phyloP scores from a whole-genome alignment of 2,888 invertebrate genomes.

The Tetramorium bicarinatum region DNA sequence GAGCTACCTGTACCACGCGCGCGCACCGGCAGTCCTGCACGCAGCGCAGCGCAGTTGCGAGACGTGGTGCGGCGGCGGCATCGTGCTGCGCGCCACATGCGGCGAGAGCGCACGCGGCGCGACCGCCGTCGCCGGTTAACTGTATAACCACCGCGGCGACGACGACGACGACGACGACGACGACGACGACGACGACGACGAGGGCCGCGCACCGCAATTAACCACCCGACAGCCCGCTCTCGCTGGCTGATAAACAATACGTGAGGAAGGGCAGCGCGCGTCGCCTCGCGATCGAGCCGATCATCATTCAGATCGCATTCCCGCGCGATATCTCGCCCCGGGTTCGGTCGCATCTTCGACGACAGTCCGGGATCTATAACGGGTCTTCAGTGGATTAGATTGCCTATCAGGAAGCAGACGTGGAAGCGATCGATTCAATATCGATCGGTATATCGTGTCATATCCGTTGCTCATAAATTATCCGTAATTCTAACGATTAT shows the following conservation, averaged over 20 bases:
- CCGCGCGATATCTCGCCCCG: slow-evolving; percentile 50
- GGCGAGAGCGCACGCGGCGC: slow-evolving; percentile 63
- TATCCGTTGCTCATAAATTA: slow-evolving; percentile 50
- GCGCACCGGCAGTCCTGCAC: slow-evolving; percentile 65
- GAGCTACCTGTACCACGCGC: slow-evolving; percentile 81
- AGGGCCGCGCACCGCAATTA: slow-evolving; percentile 80
- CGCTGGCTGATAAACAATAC: slow-evolving; percentile 79
- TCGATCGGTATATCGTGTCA: slow-evolving; percentile 46
- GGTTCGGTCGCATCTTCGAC: slow-evolving; percentile 32
- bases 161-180: slow-evolving; percentile 13
- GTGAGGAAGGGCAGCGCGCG: slow-evolving; percentile 71
- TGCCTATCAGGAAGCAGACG: slow-evolving; percentile 34
- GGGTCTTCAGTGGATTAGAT: slow-evolving; percentile 39
- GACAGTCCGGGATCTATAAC: slow-evolving; percentile 21
- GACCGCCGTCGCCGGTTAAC: slow-evolving; percentile 77
- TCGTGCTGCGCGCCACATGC: slow-evolving; percentile 66
- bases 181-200: slow-evolving; percentile 9
- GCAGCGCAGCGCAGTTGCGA: slow-evolving; percentile 60
- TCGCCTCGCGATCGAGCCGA: slow-evolving; percentile 67
- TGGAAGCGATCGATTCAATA: slow-evolving; percentile 42
- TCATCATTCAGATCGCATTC: slow-evolving; percentile 74
- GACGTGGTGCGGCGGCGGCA: slow-evolving; percentile 22
- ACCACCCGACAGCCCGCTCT: slow-evolving; percentile 80
- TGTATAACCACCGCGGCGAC: slow-evolving; percentile 77
- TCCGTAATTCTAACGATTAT: slow-evolving; percentile 36